A percentile compares a stretch with the other conserved stretches of the same genome.
Conservation (phyloP, 2,113 vertebrate species). For the Lagopus muta region DNA sequence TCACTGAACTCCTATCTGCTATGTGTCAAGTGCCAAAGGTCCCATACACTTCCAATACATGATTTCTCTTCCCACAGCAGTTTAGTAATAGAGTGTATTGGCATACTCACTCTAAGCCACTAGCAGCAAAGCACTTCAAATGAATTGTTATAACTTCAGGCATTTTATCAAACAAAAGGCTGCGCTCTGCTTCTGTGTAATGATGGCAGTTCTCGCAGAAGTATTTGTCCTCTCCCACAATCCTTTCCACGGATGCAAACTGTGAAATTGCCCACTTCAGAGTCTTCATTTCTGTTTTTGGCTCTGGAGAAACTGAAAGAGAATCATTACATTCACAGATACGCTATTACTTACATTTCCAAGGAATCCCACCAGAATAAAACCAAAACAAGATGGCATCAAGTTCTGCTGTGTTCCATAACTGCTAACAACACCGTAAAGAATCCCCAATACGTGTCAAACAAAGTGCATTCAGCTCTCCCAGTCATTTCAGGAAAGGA, state of each 20-base stretch:
- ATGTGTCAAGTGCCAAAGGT: background rate
- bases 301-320: constrained; percentile 93
- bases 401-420: background rate
- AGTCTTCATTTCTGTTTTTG: constrained; percentile 93
- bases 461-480: background rate
- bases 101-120: constrained; percentile 88
- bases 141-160: constrained; percentile 97
- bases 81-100: background rate
- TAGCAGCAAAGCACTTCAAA: constrained; percentile 97
- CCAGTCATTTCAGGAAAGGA: background rate
- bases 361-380: background rate
- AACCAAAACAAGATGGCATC: background rate
- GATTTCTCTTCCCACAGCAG: background rate
- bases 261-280: constrained; percentile 96
- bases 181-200: constrained; percentile 96
- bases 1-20: background rate
- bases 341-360: background rate
- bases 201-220: constrained; percentile 98
- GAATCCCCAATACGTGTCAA: background rate
- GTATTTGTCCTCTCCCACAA: constrained; percentile 97
- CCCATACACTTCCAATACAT: background rate
- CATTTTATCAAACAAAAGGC: constrained; percentile 96
- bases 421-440: background rate
- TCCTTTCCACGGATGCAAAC: constrained; percentile 97
- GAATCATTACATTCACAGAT: background rate